Percentiles rank a stretch among this genome's conserved stretches.
Conservation (phyloP, 2,888 invertebrate species). For the Hedya salicella region DNA sequence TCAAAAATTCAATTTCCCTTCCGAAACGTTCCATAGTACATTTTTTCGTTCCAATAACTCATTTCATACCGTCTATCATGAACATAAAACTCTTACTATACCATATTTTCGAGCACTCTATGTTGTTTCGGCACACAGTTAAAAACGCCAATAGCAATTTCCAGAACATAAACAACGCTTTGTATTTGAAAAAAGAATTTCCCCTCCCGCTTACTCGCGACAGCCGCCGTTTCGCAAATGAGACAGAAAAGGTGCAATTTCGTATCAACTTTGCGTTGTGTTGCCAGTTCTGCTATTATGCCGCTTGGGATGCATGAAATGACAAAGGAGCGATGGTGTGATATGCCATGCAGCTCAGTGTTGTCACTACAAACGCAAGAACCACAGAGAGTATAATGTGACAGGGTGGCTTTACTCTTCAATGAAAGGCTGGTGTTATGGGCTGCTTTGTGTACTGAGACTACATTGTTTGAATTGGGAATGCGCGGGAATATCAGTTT, state of each 20-base stretch:
- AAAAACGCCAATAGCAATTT: conserved; percentile 32
- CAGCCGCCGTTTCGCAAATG: conserved; percentile 26
- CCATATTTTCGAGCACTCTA: conserved; percentile 18
- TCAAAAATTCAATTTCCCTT: too few relatives aligned
- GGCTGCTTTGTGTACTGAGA: conserved; percentile 32
- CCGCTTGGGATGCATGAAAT: conserved; percentile 31
- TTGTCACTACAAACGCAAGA: conserved; percentile 25
- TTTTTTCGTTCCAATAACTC: background rate
- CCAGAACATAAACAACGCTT: conserved; percentile 10
- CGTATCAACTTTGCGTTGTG: conserved; percentile 18
- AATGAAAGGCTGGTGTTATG: conserved; percentile 30
- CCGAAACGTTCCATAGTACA: too few relatives aligned
- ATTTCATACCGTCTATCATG: background rate
- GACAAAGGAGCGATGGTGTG: conserved; percentile 39
- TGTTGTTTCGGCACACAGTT: conserved; percentile 9
- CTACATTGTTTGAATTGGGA: conserved; percentile 28
- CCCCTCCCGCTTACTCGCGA: conserved; percentile 1
- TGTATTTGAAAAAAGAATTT: background rate
- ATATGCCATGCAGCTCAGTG: conserved; percentile 29
- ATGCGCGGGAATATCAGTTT: conserved; percentile 11
- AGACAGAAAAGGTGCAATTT: conserved; percentile 32
- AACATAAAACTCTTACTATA: background rate
- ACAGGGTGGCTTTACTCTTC: conserved; percentile 35
- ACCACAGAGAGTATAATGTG: conserved; percentile 38
- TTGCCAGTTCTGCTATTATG: conserved; percentile 28